Conservation (phyloP, 2,797 vertebrate genomes). For the Phataginus tricuspis region DNA sequence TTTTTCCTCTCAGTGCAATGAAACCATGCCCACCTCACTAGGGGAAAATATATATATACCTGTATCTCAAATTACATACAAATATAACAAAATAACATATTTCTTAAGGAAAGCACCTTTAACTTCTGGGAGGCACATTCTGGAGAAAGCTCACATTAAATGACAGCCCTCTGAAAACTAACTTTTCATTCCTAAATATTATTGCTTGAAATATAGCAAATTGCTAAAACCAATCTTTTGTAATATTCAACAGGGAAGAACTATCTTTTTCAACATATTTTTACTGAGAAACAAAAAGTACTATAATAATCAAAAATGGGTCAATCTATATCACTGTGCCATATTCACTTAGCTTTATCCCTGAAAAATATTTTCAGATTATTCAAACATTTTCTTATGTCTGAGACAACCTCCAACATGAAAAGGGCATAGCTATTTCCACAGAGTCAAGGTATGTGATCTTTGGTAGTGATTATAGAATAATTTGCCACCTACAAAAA, state of each 20-base stretch:
- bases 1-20: neutral
- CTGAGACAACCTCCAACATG: constrained; percentile 36
- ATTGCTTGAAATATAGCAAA: constrained; percentile 39
- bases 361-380: constrained; percentile 56
- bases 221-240: neutral
- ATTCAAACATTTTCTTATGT: constrained; percentile 56
- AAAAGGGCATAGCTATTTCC: constrained; percentile 37
- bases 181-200: constrained; percentile 31
- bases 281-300: constrained; percentile 15
- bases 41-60: neutral
- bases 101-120: neutral
- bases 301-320: constrained; percentile 37
- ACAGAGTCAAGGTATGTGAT: constrained; percentile 28
- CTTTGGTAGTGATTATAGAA: constrained; percentile 42
- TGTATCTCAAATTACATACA: constrained; percentile 45
- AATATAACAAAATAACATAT: neutral
- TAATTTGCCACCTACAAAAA: constrained; percentile 37
- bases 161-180: constrained; percentile 33
- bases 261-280: neutral
- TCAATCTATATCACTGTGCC: neutral
- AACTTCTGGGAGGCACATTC: constrained; percentile 46
- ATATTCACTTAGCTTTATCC: constrained; percentile 40
- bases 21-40: neutral
- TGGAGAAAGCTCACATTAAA: neutral
- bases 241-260: neutral